These are phyloP conservation scores for Thecocarcelia acutangulata DNA, from an alignment of 2,888 invertebrate species.

Conservation along the genomic window DNA sequence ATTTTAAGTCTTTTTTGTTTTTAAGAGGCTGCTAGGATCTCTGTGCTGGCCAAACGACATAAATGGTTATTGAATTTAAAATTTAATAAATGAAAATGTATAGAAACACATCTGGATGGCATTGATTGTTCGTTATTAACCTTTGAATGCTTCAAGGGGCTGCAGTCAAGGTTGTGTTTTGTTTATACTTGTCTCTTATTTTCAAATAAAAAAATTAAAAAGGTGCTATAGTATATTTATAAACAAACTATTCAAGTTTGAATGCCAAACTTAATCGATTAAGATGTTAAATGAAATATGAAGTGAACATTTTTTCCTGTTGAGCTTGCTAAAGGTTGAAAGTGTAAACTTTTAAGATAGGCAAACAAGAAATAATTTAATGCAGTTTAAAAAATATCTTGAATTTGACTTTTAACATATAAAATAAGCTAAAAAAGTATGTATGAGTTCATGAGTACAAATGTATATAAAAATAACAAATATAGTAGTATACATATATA, in stretches of 20 bases:
- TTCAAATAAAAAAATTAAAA: neutral
- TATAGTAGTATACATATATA: too few relatives aligned
- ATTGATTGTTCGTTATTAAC: constrained; percentile 31
- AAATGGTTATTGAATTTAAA: constrained; percentile 34
- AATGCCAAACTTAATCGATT: neutral
- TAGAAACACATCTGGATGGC: constrained; percentile 12
- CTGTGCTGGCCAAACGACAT: constrained; percentile 2
- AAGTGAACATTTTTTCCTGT: neutral
- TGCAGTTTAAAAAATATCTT: too few relatives aligned
- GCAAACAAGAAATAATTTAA: too few relatives aligned
- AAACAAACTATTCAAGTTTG: neutral
- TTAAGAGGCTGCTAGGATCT: constrained; percentile 10
- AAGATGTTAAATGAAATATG: neutral
- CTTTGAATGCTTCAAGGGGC: constrained; percentile 2
- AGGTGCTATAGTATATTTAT: too few relatives aligned
- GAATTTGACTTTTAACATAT: too few relatives aligned
- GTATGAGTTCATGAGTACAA: too few relatives aligned
- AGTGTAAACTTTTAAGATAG: too few relatives aligned
- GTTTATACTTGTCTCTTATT: neutral
- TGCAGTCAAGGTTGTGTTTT: neutral
- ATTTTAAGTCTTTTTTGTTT: neutral
- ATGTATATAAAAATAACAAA: too few relatives aligned
- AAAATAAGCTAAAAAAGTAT: too few relatives aligned
- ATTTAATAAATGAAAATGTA: neutral
- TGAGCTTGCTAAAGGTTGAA: neutral